Evolutionary conservation across 1,140 invertebrate genomes (phyloP).

Genomic region (Pseudomyrmex pallidus): DNA sequence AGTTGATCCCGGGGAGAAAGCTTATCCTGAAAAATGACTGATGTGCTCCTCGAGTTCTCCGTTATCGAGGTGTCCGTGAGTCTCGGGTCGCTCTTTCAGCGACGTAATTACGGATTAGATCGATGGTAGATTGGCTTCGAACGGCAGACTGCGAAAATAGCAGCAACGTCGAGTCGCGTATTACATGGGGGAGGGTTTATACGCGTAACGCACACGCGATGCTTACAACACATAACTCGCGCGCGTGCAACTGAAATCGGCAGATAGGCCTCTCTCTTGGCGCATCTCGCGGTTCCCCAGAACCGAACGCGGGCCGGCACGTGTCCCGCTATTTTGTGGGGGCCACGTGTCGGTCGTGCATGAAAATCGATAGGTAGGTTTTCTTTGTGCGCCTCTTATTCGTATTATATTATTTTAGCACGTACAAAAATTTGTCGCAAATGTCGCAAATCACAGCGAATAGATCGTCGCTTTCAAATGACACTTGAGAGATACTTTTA

Average conservation of each 20-base stretch:
- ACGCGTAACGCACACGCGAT: conserved; percentile 30
- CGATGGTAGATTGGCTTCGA: conserved; percentile 71
- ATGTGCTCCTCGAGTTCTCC: conserved; percentile 37
- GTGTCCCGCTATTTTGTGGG: conserved; percentile 48
- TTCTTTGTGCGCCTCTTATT: conserved; percentile 34
- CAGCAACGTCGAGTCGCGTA: conserved; percentile 68
- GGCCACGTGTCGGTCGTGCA: conserved; percentile 55
- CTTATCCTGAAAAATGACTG: conserved; percentile 54
- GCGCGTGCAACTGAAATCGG: conserved; percentile 45
- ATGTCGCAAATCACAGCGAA: conserved; percentile 1
- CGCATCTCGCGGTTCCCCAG: conserved; percentile 50
- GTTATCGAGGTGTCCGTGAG: conserved; percentile 56
- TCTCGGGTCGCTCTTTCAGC: conserved; percentile 77
- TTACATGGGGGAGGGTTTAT: conserved; percentile 3
- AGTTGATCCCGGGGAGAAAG: conserved; percentile 29
- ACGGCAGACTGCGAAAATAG: conserved; percentile 65
- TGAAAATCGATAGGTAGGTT: conserved; percentile 66
- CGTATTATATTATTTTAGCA: conserved; percentile 67
- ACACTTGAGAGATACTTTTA: too few species aligned
- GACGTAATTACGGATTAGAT: conserved; percentile 79
- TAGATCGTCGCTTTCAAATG: not conserved
- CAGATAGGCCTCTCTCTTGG: not conserved
- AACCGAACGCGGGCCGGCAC: conserved; percentile 44
- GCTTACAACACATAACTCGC: conserved; percentile 21
- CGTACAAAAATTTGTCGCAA: conserved; percentile 44